Percentiles rank a stretch among this genome's conserved stretches.
phyloP scores from a whole-genome alignment of 92 coral and sea anemone species.

The Parazoanthus swiftii region DNA sequence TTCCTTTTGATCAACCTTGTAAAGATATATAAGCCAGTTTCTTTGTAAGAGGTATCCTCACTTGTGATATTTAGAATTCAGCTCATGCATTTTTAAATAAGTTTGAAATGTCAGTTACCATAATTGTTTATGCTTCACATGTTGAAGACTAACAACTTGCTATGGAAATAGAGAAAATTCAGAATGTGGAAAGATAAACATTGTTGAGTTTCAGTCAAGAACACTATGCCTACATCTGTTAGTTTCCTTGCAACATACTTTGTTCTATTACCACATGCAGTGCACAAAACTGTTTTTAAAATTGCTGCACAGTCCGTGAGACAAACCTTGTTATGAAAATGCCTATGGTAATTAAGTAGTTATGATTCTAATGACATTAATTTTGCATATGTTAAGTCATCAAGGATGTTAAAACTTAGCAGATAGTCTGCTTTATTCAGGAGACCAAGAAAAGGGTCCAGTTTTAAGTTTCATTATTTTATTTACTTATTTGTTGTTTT shows the following conservation, averaged over 20 bases:
- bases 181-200: background rate
- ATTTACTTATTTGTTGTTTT: background rate
- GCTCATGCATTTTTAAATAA: background rate
- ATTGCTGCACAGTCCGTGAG: background rate
- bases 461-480: background rate
- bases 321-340: background rate
- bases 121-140: background rate
- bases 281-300: background rate
- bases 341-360: constrained; percentile 23
- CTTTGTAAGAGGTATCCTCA: background rate
- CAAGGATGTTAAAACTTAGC: background rate
- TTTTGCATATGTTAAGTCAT: constrained; percentile 23
- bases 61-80: background rate
- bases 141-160: background rate
- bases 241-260: background rate
- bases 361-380: constrained; percentile 22
- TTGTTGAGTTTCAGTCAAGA: background rate
- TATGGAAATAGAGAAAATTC: background rate
- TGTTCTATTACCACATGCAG: no score
- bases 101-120: background rate
- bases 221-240: background rate
- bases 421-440: background rate
- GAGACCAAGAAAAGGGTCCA: background rate
- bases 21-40: background rate
- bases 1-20: background rate